Conservation (phyloP, 2,113 vertebrate genomes). For the Motacilla tschutschensis region DNA sequence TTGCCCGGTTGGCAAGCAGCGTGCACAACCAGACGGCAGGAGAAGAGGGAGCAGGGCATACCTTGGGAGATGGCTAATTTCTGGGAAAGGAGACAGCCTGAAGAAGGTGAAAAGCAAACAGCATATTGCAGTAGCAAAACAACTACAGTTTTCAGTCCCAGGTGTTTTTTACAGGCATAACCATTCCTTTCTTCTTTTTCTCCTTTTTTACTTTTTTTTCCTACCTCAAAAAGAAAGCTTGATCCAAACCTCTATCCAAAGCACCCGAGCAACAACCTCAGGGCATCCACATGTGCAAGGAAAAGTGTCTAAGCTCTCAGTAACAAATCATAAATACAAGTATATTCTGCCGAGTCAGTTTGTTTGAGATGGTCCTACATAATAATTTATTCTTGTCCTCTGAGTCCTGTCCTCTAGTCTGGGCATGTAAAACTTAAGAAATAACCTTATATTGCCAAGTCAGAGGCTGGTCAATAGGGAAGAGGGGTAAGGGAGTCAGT, state of each 20-base stretch:
- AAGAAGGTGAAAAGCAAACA: not conserved
- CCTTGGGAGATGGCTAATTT: not conserved
- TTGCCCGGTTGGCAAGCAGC: not conserved
- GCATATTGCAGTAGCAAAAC: not conserved
- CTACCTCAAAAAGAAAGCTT: not conserved
- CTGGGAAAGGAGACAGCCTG: not conserved
- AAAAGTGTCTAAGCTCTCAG: not conserved
- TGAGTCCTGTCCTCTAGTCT: not conserved
- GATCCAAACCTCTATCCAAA: not conserved
- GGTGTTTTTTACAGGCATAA: not conserved
- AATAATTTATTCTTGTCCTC: not conserved
- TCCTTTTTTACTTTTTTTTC: too few relatives aligned
- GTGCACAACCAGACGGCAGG: not conserved
- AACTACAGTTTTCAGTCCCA: not conserved
- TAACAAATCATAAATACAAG: not conserved
- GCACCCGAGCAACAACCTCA: not conserved
- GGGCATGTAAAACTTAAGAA: not conserved
- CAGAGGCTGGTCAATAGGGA: not conserved
- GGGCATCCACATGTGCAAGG: not conserved
- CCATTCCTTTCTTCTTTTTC: not conserved
- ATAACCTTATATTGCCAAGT: not conserved
- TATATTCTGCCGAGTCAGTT: not conserved
- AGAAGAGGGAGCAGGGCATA: not conserved
- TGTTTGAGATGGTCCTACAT: not conserved
- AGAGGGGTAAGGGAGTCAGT: not conserved